Evolutionary conservation across 2,888 invertebrate genomes (phyloP).

Genomic region (Thera britannica): DNA sequence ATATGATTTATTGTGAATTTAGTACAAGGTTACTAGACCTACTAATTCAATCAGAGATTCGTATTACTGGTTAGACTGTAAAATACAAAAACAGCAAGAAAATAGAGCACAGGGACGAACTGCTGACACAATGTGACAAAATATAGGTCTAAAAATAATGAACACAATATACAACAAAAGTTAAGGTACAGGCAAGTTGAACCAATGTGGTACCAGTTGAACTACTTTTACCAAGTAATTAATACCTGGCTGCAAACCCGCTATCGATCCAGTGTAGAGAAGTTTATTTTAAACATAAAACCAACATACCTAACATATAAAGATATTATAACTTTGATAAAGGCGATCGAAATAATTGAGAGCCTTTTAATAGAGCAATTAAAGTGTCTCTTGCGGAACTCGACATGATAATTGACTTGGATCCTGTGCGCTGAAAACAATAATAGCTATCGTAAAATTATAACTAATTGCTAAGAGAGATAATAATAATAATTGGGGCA

Average conservation of each 20-base stretch:
- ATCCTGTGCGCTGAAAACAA: not conserved
- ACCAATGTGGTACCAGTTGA: no score
- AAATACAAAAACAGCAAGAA: no score
- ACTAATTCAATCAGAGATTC: no score
- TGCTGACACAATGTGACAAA: no score
- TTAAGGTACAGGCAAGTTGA: no score
- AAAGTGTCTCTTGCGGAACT: constrained; percentile 3
- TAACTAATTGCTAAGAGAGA: no score
- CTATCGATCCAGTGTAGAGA: not conserved
- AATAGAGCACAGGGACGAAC: no score
- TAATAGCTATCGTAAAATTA: not conserved
- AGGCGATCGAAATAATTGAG: not conserved
- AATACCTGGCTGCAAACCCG: not conserved
- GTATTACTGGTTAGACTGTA: no score
- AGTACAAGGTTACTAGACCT: no score
- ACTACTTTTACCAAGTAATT: no score
- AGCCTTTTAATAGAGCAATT: constrained; percentile 6
- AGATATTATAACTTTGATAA: not conserved
- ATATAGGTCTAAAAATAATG: not conserved
- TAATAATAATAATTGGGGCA: no score
- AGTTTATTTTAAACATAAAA: not conserved
- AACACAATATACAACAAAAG: not conserved
- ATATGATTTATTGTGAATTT: not conserved
- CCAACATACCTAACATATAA: not conserved
- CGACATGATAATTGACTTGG: not conserved